phyloP scores from a whole-genome alignment of 2,888 invertebrate genomes.

The Marronus borbonicus region DNA sequence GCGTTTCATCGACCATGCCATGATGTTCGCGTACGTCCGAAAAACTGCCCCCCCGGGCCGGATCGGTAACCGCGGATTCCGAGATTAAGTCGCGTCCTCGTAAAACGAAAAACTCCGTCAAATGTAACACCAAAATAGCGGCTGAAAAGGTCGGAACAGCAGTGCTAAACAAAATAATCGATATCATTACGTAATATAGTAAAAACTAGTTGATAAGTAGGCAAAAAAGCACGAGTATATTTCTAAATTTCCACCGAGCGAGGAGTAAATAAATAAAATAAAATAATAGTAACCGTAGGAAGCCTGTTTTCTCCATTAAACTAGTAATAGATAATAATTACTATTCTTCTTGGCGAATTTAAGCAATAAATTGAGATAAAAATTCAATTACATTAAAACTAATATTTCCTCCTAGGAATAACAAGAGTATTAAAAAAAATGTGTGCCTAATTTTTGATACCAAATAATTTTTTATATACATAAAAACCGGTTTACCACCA shows the following conservation, averaged over 20 bases:
- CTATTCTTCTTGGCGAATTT: too few relatives aligned
- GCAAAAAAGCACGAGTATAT: too few relatives aligned
- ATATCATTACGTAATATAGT: background rate
- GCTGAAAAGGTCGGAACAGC: background rate
- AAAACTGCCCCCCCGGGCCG: background rate
- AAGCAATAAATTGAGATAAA: too few relatives aligned
- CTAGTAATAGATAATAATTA: too few relatives aligned
- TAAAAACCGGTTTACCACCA: background rate
- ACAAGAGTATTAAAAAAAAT: background rate
- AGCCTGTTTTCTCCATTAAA: too few relatives aligned
- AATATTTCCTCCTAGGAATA: too few relatives aligned
- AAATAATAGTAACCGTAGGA: too few relatives aligned
- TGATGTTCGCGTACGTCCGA: conserved; percentile 28
- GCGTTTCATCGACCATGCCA: conserved; percentile 47
- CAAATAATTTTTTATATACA: background rate
- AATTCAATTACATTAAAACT: too few relatives aligned
- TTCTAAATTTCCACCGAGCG: too few relatives aligned
- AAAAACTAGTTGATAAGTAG: too few relatives aligned
- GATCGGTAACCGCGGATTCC: background rate
- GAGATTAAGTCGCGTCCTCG: background rate
- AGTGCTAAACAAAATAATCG: conserved; percentile 10
- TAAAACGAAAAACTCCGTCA: background rate
- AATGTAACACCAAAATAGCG: conserved; percentile 1
- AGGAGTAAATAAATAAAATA: too few relatives aligned
- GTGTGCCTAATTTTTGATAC: conserved; percentile 41